Conservation (phyloP, 2,888 invertebrate species). For the Artemia sinica region DNA sequence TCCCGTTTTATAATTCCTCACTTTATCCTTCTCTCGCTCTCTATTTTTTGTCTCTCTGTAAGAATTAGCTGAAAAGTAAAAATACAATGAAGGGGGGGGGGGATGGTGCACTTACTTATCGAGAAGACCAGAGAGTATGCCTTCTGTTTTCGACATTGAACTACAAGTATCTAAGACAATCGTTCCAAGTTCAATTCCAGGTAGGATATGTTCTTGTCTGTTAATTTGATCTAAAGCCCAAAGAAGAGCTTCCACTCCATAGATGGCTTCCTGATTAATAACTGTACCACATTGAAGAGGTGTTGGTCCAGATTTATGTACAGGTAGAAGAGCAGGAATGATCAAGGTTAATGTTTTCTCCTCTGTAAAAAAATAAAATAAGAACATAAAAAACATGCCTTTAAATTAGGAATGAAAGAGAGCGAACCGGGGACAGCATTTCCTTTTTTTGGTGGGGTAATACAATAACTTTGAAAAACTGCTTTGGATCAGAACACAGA, state of each 20-base stretch:
- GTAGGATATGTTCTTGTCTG: conserved; percentile 27
- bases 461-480: no score
- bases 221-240: conserved; percentile 33
- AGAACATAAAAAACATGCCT: neutral
- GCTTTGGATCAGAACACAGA: no score
- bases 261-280: conserved; percentile 27
- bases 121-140: conserved; percentile 18
- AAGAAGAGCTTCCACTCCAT: conserved; percentile 32
- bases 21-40: no score
- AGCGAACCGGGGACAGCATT: no score
- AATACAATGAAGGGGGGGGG: no score
- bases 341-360: conserved; percentile 15
- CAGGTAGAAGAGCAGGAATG: conserved; percentile 23
- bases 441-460: no score
- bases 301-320: conserved; percentile 30
- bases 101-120: neutral
- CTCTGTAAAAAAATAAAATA: neutral
- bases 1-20: no score
- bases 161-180: conserved; percentile 29
- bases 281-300: conserved; percentile 28
- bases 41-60: no score
- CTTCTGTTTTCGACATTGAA: conserved; percentile 20
- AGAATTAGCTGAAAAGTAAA: no score
- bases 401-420: no score
- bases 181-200: conserved; percentile 28